A percentile compares a stretch with the other conserved stretches of the same genome.
Conservation (phyloP, 2,113 vertebrate genomes). For the Alouatta palliata region DNA sequence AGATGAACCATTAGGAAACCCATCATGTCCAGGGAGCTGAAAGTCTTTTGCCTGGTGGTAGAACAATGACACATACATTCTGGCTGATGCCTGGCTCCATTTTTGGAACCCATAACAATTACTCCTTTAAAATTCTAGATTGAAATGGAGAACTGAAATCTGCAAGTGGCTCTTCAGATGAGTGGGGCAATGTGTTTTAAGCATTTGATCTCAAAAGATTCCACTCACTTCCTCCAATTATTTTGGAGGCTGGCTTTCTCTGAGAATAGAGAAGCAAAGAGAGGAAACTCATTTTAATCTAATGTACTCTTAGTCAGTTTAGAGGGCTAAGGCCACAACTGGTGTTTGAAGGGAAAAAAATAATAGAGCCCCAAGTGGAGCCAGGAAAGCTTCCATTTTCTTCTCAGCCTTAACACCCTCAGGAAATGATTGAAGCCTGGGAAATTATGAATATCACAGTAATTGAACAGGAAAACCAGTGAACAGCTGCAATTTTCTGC, state of each 20-base stretch:
- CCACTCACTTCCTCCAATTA: not conserved
- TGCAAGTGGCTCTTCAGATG: constrained; percentile 18
- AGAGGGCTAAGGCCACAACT: not conserved
- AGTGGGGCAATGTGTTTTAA: not conserved
- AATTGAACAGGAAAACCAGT: not conserved
- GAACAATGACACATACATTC: not conserved
- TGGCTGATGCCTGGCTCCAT: not conserved
- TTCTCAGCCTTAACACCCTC: constrained; percentile 1
- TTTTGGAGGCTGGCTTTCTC: constrained; percentile 43
- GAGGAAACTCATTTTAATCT: constrained; percentile 29
- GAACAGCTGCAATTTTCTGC: constrained; percentile 31
- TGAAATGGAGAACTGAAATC: not conserved
- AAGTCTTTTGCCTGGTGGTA: not conserved
- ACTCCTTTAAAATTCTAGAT: not conserved
- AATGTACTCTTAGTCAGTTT: not conserved
- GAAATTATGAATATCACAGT: constrained; percentile 53
- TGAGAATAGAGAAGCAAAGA: not conserved
- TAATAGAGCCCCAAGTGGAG: not conserved
- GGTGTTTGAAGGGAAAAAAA: not conserved
- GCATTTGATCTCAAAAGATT: not conserved
- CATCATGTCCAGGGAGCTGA: not conserved
- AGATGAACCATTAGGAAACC: not conserved
- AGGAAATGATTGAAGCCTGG: constrained; percentile 35
- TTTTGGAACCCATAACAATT: not conserved
- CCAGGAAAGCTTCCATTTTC: constrained; percentile 18